Evolutionary conservation across 2,113 vertebrate species (phyloP).

Genomic region (Paratilapia polleni): DNA sequence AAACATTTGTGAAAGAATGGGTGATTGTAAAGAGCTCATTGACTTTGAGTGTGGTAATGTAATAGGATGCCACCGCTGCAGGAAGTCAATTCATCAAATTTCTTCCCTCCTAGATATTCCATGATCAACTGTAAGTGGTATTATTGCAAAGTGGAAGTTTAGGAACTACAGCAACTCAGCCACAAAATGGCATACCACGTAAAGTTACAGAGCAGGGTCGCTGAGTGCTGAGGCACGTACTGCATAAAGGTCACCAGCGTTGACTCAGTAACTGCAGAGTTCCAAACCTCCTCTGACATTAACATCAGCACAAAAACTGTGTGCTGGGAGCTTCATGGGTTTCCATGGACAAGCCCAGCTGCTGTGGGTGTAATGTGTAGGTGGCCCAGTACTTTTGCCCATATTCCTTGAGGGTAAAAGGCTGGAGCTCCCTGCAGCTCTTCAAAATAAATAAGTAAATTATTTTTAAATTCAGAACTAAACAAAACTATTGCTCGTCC

Average conservation of each 20-base stretch:
- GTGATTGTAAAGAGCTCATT: neutral
- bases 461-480: neutral
- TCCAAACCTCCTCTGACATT: neutral
- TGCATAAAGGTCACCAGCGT: fast-evolving
- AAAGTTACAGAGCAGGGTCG: neutral
- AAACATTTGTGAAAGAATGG: neutral
- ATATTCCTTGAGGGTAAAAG: fast-evolving
- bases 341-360: neutral
- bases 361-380: neutral
- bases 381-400: neutral
- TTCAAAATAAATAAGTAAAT: neutral
- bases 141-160: neutral
- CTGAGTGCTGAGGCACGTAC: neutral
- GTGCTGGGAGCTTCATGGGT: neutral
- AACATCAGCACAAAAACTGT: neutral
- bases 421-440: neutral
- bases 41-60: neutral
- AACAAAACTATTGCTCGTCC: neutral
- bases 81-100: neutral
- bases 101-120: neutral
- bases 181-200: neutral
- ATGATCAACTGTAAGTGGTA: neutral
- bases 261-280: too few species aligned
- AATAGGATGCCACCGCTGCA: fast-evolving
- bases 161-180: neutral